Base-by-base conservation (phyloP, 2,888 invertebrate genomes). In the Asteroscopus sphinx region DNA sequence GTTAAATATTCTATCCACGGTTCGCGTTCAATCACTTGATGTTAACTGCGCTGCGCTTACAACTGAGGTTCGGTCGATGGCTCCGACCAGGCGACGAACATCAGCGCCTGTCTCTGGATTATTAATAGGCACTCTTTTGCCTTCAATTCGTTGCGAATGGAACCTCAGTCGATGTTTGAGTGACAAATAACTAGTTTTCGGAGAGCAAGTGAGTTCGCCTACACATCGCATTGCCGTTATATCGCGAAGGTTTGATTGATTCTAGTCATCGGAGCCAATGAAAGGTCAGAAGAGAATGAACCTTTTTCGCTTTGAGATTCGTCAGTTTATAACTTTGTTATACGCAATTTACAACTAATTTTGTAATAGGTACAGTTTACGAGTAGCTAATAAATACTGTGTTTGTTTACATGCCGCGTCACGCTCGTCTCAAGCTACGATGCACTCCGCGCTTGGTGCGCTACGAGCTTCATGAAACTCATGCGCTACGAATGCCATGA, bases 1-100 rank as follows among this genome's bases (percentile, higher is more conserved):
- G 49, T 68, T 55, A 37, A 15, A 35, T 55, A 65, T 66, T 66
- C 65, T 11, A 17, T 35, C 30, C 69, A 17, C 61, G 39, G 17
- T 2, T 25, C 15, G 35, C 33, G 25, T 17, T 30, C 52, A 35
- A 44, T 35, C 52, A 35, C 35, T 21, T 25, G 17, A 37, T 35
- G 35, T 13, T 45, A 26, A 36, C 15, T 4, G 8, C 26, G 16
- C 8, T n/a, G 15, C 30, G 13, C 5, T 9, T 41, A n/a, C 15
- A 16, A 15, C 35, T 35, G 8, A 15, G 28, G 8, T 15, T 21
- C 39, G 26, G 28, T 9, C 40, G 17, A 7, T 11, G 42, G 11
- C 37, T 35, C 33, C n/a, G 3, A 15, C 17, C 44, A 21, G 17
- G 12, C 13, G 36, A 2, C 25, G 15, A 12, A 2, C 15, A 28